A percentile compares a stretch with the other conserved stretches of the same genome.
phyloP scores from a whole-genome alignment of 2,113 vertebrate species.

The Progne subis region DNA sequence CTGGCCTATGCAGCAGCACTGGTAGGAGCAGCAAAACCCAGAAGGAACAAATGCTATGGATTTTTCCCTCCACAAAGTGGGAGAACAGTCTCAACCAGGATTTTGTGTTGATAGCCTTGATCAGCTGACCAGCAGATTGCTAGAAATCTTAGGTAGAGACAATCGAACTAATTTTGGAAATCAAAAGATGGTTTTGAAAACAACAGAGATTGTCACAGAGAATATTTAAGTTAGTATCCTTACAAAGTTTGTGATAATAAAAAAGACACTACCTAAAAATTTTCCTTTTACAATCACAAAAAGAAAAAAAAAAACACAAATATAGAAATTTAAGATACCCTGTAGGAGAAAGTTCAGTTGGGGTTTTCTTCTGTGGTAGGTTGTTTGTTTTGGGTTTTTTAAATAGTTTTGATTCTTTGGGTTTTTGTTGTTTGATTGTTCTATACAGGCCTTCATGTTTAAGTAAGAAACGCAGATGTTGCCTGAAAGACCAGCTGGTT shows the following conservation, averaged over 20 bases:
- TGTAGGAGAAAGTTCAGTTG: not conserved
- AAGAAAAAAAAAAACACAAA: not conserved
- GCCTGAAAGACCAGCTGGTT: not conserved
- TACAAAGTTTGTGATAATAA: not conserved
- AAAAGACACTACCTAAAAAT: not conserved
- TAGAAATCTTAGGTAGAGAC: not conserved
- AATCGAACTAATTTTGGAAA: not conserved
- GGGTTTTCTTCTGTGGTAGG: not conserved
- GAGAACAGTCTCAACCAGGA: not conserved
- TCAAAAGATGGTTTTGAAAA: not conserved
- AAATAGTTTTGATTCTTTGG: not conserved
- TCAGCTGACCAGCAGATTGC: not conserved
- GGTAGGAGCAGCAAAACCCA: not conserved
- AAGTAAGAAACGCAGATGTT: not conserved
- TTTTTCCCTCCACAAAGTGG: not conserved
- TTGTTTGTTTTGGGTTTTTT: not conserved
- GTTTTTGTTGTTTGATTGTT: not conserved
- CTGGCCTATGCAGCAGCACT: slow-evolving; percentile 21
- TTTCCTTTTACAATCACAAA: not conserved
- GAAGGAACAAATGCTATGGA: not conserved
- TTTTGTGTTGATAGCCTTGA: not conserved
- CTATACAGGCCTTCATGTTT: not conserved
- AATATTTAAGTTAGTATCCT: not conserved
- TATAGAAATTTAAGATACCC: not conserved
- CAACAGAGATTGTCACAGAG: not conserved